Evolutionary conservation across 2,888 invertebrate genomes (phyloP).

Genomic region (Serripes groenlandicus): DNA sequence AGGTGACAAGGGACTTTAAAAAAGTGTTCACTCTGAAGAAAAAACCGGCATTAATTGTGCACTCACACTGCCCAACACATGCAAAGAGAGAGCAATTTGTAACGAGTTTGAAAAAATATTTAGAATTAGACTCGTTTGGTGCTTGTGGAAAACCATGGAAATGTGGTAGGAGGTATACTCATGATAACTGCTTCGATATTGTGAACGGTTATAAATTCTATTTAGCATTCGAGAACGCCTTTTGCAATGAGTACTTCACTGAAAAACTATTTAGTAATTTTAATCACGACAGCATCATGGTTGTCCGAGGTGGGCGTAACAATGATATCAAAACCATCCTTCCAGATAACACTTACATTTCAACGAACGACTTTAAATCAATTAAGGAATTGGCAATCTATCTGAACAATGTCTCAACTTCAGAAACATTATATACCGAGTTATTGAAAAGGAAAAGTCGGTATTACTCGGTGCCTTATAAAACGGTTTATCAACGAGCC

Average conservation of each 20-base stretch:
- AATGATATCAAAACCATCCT: constrained; percentile 10
- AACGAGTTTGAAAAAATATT: constrained; percentile 7
- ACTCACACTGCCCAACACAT: constrained; percentile 28
- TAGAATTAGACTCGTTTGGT: constrained; percentile 29
- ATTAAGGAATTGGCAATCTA: constrained; percentile 34
- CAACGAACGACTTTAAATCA: constrained; percentile 38
- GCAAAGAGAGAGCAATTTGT: constrained; percentile 31
- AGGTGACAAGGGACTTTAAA: not conserved
- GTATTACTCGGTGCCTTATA: constrained; percentile 43
- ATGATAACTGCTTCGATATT: constrained; percentile 46
- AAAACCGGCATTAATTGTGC: not conserved
- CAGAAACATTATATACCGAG: constrained; percentile 23
- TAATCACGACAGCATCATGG: constrained; percentile 2
- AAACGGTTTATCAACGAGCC: constrained; percentile 37
- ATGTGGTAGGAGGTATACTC: constrained; percentile 47
- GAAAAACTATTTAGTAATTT: not conserved
- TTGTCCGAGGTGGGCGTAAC: constrained; percentile 34
- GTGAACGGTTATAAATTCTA: not conserved
- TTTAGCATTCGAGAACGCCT: not conserved
- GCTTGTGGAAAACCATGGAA: constrained; percentile 50
- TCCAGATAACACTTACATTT: constrained; percentile 33
- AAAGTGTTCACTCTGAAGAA: not conserved
- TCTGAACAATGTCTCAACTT: constrained; percentile 28
- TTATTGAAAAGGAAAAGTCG: constrained; percentile 33
- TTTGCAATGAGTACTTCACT: constrained; percentile 3